A percentile compares a stretch with the other conserved stretches of the same genome.
phyloP scores from a whole-genome alignment of 2,113 vertebrate genomes.

The Odocoileus virginianus region DNA sequence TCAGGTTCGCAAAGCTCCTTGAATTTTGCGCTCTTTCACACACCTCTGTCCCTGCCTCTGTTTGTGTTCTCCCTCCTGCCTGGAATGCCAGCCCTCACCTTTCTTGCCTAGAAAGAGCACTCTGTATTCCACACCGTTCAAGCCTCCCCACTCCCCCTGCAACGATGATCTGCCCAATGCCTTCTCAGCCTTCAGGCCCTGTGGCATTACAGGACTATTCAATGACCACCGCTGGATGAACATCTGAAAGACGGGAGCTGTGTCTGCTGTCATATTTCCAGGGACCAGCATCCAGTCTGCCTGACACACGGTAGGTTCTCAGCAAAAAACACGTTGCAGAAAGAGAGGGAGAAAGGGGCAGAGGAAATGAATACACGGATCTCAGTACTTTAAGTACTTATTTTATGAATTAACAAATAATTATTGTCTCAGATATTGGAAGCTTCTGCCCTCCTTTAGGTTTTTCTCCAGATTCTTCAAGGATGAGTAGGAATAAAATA shows the following conservation, averaged over 20 bases:
- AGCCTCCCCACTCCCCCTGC: not conserved
- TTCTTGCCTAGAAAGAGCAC: not conserved
- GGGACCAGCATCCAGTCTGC: not conserved
- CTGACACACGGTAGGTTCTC: not conserved
- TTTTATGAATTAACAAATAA: not conserved
- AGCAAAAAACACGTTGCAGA: not conserved
- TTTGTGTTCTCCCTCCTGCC: not conserved
- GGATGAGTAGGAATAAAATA: not conserved
- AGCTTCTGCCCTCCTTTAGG: not conserved
- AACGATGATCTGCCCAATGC: not conserved
- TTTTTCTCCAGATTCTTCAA: not conserved
- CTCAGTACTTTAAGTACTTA: not conserved
- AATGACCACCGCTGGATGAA: not conserved
- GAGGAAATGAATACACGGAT: not conserved
- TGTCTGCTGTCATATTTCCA: not conserved
- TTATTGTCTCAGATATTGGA: not conserved
- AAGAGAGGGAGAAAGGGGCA: not conserved
- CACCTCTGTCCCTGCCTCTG: not conserved
- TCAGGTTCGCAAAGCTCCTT: not conserved
- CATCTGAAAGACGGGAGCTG: not conserved
- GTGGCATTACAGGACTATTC: not conserved
- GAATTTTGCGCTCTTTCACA: too few relatives aligned
- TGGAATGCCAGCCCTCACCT: not conserved
- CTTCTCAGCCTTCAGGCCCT: not conserved
- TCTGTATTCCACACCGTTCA: not conserved